These are phyloP conservation scores for Chiloscyllium plagiosum DNA, from an alignment of 2,113 vertebrate species.

Conservation along the genomic window DNA sequence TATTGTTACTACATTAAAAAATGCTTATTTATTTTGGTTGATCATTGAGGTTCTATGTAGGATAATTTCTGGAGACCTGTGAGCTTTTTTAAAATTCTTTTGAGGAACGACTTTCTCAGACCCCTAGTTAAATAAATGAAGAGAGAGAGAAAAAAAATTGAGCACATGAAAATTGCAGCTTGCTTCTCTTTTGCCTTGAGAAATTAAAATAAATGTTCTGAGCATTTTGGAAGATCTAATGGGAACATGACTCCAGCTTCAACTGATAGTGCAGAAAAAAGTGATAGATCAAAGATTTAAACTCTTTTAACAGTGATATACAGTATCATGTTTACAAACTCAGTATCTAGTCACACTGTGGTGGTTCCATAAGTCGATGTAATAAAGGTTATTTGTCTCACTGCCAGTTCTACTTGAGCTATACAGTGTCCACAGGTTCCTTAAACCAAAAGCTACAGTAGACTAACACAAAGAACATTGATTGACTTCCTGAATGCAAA, in stretches of 20 bases:
- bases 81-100: not conserved
- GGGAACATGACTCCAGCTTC: constrained; percentile 20
- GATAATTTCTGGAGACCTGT: not conserved
- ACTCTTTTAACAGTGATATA: constrained; percentile 22
- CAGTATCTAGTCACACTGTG: constrained; percentile 20
- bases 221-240: not conserved
- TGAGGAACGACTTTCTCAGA: not conserved
- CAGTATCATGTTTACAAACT: not conserved
- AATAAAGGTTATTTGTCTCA: constrained; percentile 16
- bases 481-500: not conserved
- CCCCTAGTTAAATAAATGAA: not conserved
- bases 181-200: not conserved
- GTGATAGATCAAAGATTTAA: constrained; percentile 32
- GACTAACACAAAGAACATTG: not conserved
- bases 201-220: constrained; percentile 14
- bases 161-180: not conserved
- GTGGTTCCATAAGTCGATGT: not conserved
- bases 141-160: not conserved
- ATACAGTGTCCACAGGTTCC: not conserved
- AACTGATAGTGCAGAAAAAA: constrained; percentile 6
- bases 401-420: not conserved
- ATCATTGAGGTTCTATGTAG: not conserved
- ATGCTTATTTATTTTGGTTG: not conserved
- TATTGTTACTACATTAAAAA: not conserved
- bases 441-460: not conserved